phyloP scores from a whole-genome alignment of 2,113 vertebrate genomes.

The Clarias gariepinus region DNA sequence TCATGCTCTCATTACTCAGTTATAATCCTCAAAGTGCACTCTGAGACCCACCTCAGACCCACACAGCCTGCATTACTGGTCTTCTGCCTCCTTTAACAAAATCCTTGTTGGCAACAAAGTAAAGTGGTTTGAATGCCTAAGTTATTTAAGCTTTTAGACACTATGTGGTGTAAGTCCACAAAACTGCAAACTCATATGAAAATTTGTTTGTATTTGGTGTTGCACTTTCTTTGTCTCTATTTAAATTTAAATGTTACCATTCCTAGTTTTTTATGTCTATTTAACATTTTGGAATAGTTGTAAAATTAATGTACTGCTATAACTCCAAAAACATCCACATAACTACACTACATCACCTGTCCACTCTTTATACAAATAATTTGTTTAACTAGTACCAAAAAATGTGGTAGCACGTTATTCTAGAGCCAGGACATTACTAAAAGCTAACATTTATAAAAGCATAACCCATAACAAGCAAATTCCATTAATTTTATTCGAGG shows the following conservation, averaged over 20 bases:
- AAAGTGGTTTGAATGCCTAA: slow-evolving; percentile 60
- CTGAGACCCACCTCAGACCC: slow-evolving; percentile 19
- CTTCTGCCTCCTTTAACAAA: slow-evolving; percentile 18
- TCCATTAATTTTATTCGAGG: not conserved
- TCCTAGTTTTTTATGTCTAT: not conserved
- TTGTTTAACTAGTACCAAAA: not conserved
- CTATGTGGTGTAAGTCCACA: too few species aligned
- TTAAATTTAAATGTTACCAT: slow-evolving; percentile 38
- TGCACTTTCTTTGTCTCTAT: slow-evolving; percentile 59
- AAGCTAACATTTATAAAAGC: not conserved
- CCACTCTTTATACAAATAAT: not conserved
- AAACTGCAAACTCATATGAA: slow-evolving; percentile 47
- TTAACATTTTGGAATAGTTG: not conserved
- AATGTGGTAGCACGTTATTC: not conserved
- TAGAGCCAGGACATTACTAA: not conserved
- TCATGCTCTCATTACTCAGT: slow-evolving; percentile 10
- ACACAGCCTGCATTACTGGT: slow-evolving; percentile 9
- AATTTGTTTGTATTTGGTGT: slow-evolving; percentile 67
- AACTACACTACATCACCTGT: not conserved
- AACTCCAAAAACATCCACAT: not conserved
- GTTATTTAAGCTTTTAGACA: too few species aligned
- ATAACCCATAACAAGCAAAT: not conserved
- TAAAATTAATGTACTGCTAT: not conserved
- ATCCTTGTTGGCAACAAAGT: slow-evolving; percentile 45
- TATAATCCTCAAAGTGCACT: slow-evolving; percentile 33